Evolutionary conservation across 2,888 invertebrate genomes (phyloP).

Genomic region (Polydrusus cervinus): DNA sequence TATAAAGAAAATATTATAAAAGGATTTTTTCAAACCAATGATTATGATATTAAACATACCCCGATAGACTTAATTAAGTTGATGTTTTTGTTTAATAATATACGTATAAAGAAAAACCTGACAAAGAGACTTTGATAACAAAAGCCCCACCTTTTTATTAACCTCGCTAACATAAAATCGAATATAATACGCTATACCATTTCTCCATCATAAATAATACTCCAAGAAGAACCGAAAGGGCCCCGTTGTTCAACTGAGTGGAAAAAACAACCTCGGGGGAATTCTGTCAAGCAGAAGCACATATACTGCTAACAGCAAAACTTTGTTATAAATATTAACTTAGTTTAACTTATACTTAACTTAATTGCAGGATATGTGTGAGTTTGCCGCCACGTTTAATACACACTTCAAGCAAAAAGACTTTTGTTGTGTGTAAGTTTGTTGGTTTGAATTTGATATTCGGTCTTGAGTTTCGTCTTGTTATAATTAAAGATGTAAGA

Average conservation of each 20-base stretch:
- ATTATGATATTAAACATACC: neutral
- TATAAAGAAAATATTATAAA: no score
- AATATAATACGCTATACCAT: constrained; percentile 44
- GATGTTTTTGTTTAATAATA: neutral
- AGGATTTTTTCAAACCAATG: no score
- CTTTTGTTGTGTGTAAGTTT: constrained; percentile 22
- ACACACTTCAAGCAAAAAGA: constrained; percentile 41
- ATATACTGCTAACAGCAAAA: constrained; percentile 57
- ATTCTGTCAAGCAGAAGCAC: constrained; percentile 55
- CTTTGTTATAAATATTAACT: constrained; percentile 60
- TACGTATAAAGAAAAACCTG: neutral
- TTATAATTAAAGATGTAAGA: neutral
- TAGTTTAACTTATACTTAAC: constrained; percentile 56
- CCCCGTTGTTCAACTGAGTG: constrained; percentile 56
- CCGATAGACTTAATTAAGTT: neutral
- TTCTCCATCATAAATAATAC: constrained; percentile 44
- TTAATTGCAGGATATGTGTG: constrained; percentile 54
- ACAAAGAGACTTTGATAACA: constrained; percentile 13
- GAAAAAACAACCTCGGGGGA: constrained; percentile 57
- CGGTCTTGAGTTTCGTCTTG: neutral
- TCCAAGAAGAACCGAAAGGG: constrained; percentile 43
- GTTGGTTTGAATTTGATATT: constrained; percentile 11
- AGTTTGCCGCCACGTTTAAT: constrained; percentile 45
- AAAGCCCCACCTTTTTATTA: constrained; percentile 21
- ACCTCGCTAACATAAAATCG: constrained; percentile 25